Conservation (phyloP, 2,797 vertebrate species). For the Chrosomus eos region DNA sequence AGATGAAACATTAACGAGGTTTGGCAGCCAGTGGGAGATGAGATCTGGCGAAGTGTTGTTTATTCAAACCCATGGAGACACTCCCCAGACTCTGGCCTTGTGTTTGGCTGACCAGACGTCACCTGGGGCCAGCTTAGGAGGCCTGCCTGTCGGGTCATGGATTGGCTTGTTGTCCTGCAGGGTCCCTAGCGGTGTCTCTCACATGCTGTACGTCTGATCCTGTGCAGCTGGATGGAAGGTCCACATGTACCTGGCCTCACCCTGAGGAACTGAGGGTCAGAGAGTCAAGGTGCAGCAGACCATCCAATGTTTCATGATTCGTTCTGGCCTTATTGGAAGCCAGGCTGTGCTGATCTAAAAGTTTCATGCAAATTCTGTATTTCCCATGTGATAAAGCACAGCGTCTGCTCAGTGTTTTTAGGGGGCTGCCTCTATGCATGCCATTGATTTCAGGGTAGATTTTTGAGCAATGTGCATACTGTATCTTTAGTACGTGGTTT, state of each 20-base stretch:
- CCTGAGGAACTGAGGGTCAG: conserved; percentile 66
- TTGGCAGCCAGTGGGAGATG: conserved; percentile 69
- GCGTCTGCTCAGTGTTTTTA: conserved; percentile 1
- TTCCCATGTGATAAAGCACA: conserved; percentile 12
- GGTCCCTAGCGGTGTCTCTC: conserved; percentile 69
- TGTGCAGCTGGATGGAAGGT: conserved; percentile 69
- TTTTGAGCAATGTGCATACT: neutral
- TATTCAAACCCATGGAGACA: conserved; percentile 67
- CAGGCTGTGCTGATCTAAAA: conserved; percentile 44
- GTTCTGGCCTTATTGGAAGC: conserved; percentile 62
- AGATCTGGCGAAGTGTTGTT: conserved; percentile 72
- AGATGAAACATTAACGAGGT: conserved; percentile 62
- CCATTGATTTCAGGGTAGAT: neutral
- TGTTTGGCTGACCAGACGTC: conserved; percentile 69
- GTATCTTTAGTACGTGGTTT: neutral
- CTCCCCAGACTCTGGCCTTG: conserved; percentile 57
- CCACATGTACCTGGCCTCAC: conserved; percentile 70
- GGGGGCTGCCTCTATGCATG: neutral
- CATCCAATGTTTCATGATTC: conserved; percentile 68
- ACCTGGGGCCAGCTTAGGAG: conserved; percentile 61
- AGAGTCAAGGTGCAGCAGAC: conserved; percentile 68
- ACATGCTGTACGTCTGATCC: conserved; percentile 68
- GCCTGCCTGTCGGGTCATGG: conserved; percentile 57
- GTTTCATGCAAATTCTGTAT: conserved; percentile 55
- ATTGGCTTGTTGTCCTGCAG: conserved; percentile 67